These are phyloP conservation scores for Zaprionus bogoriensis DNA, from an alignment of 2,888 invertebrate genomes.

Conservation along the genomic window DNA sequence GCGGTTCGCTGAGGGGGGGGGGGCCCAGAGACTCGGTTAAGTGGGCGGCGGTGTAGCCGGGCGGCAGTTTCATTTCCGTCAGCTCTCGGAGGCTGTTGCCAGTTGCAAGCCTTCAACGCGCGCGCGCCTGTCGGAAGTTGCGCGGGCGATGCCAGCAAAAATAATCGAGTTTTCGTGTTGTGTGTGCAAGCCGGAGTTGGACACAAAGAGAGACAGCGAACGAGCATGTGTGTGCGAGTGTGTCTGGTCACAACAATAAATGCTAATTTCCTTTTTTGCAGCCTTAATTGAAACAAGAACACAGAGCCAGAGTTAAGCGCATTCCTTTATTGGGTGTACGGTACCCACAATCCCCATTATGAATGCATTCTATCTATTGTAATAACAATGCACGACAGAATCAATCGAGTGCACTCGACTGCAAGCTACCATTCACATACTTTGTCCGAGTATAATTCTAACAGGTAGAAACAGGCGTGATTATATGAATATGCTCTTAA, in stretches of 20 bases:
- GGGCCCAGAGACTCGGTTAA: background rate
- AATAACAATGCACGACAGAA: too few species aligned
- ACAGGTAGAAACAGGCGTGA: too few species aligned
- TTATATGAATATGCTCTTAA: too few species aligned
- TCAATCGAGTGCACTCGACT: too few species aligned
- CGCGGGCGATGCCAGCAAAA: constrained; percentile 44
- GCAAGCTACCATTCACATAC: too few species aligned
- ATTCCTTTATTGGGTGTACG: too few species aligned
- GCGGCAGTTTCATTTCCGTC: constrained; percentile 70
- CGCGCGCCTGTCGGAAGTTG: constrained; percentile 40
- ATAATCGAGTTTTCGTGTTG: constrained; percentile 59
- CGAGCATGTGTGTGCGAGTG: constrained; percentile 8
- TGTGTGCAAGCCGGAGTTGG: background rate
- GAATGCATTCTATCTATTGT: too few species aligned
- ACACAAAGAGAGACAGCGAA: background rate
- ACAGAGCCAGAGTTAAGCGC: constrained; percentile 65
- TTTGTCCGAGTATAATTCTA: too few species aligned
- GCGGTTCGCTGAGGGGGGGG: background rate
- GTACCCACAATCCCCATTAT: too few species aligned
- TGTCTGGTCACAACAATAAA: constrained; percentile 62
- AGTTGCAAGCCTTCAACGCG: constrained; percentile 21
- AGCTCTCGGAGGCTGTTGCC: constrained; percentile 36
- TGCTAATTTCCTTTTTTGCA: constrained; percentile 69
- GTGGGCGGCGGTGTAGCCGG: constrained; percentile 21
- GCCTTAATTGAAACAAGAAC: constrained; percentile 69